Percentiles rank a stretch among this genome's conserved stretches.
phyloP scores from a whole-genome alignment of 2,797 vertebrate species.

The Sylvilagus floridanus region DNA sequence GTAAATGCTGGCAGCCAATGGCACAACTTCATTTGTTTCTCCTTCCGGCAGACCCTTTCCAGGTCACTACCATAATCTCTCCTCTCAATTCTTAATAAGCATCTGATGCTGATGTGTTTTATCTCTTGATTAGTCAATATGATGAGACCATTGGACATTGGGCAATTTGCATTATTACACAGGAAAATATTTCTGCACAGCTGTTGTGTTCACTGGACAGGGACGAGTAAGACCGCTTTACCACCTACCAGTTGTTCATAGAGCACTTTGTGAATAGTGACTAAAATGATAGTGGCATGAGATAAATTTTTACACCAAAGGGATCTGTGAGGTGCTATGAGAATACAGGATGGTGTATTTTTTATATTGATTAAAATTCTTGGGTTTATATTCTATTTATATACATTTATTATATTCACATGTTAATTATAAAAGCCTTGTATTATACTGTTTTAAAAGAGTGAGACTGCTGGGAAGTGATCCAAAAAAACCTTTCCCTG shows the following conservation, averaged over 20 bases:
- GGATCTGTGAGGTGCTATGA: background rate
- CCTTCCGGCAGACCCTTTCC: rapidly evolving
- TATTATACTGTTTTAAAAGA: background rate
- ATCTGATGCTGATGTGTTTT: background rate
- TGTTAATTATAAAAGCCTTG: no score
- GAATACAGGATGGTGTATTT: background rate
- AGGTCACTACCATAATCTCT: background rate
- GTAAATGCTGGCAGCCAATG: background rate
- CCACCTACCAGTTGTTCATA: background rate
- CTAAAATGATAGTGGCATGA: background rate
- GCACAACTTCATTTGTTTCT: background rate
- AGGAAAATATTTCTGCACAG: background rate
- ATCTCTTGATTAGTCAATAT: background rate
- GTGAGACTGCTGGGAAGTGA: background rate
- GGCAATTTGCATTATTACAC: background rate
- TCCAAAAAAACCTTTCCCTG: background rate
- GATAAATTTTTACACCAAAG: background rate
- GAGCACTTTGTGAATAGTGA: background rate
- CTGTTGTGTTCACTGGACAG: background rate
- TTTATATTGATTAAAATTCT: conserved; percentile 7
- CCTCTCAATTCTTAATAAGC: background rate
- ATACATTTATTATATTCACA: no score
- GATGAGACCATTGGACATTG: background rate
- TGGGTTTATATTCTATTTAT: no score
- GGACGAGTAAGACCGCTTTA: background rate